Percentiles rank a stretch among this genome's conserved stretches.
phyloP scores from a whole-genome alignment of 2,888 invertebrate species.

The Melanchra persicariae region DNA sequence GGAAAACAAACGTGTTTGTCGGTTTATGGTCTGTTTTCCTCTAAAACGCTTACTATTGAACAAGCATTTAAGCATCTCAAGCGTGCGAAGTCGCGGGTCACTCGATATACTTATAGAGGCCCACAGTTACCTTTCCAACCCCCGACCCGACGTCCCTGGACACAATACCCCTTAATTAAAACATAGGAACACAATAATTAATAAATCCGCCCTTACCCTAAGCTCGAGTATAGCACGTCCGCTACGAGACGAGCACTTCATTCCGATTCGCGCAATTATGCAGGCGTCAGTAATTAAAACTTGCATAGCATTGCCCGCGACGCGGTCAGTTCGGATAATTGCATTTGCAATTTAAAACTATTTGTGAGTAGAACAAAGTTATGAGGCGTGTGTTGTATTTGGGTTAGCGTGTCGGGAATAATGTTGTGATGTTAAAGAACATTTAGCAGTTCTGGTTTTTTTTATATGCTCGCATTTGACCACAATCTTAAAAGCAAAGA shows the following conservation, averaged over 20 bases:
- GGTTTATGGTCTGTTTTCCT: too few relatives aligned
- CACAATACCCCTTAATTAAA: constrained; percentile 37
- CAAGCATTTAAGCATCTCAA: background rate
- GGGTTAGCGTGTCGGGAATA: constrained; percentile 35
- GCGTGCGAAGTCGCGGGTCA: background rate
- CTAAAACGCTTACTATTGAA: background rate
- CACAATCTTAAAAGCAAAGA: too few relatives aligned
- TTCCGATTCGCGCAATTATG: constrained; percentile 70
- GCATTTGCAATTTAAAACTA: constrained; percentile 80
- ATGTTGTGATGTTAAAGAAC: constrained; percentile 19
- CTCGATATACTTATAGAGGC: background rate
- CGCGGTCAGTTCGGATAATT: constrained; percentile 71
- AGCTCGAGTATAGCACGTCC: constrained; percentile 23
- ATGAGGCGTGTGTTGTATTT: constrained; percentile 54
- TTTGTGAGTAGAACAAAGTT: constrained; percentile 65
- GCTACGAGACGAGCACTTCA: constrained; percentile 52
- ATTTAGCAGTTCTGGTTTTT: too few relatives aligned
- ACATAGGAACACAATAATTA: constrained; percentile 45
- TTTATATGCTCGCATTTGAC: too few relatives aligned
- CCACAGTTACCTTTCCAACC: background rate
- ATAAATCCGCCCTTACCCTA: constrained; percentile 5
- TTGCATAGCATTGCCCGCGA: constrained; percentile 61
- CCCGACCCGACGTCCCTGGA: background rate
- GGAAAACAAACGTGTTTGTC: background rate
- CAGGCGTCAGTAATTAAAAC: constrained; percentile 73